These are phyloP conservation scores for Cherax quadricarinatus DNA, from an alignment of 1,140 invertebrate species.

Conservation along the genomic window DNA sequence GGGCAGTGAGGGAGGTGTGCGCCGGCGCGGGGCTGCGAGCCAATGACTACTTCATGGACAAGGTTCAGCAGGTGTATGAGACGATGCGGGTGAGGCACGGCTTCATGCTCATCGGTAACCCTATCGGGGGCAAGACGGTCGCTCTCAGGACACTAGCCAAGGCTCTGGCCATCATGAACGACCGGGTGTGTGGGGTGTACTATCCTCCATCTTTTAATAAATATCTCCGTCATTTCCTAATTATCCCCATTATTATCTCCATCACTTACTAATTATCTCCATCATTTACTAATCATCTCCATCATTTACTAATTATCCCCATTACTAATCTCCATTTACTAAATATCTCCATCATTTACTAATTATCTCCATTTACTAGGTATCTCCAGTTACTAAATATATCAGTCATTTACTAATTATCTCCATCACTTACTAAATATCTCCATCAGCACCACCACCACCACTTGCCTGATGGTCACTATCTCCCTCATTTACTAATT, in stretches of 20 bases:
- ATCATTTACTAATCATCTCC: no score
- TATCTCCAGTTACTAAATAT: not conserved
- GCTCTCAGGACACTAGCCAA: slow-evolving; percentile 87
- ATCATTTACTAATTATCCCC: not conserved
- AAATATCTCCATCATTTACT: not conserved
- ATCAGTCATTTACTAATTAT: no score
- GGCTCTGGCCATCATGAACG: slow-evolving; percentile 87
- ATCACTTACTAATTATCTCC: no score
- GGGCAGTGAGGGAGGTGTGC: slow-evolving; percentile 81
- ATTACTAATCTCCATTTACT: not conserved
- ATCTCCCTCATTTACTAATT: no score
- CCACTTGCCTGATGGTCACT: no score
- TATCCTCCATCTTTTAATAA: no score
- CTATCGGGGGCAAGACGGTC: slow-evolving; percentile 91
- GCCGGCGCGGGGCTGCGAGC: slow-evolving; percentile 87
- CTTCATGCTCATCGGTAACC: slow-evolving; percentile 89
- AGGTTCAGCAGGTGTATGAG: slow-evolving; percentile 95
- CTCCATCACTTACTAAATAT: no score
- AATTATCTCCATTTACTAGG: not conserved
- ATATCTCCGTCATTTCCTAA: no score
- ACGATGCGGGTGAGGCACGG: slow-evolving; percentile 85
- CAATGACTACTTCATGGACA: slow-evolving; percentile 90
- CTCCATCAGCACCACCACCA: no score
- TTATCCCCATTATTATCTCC: no score
- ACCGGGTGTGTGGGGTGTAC: slow-evolving; percentile 81